Evolutionary conservation across 2,888 invertebrate species (phyloP).

Genomic region (Sphaerophoria rueppellii): DNA sequence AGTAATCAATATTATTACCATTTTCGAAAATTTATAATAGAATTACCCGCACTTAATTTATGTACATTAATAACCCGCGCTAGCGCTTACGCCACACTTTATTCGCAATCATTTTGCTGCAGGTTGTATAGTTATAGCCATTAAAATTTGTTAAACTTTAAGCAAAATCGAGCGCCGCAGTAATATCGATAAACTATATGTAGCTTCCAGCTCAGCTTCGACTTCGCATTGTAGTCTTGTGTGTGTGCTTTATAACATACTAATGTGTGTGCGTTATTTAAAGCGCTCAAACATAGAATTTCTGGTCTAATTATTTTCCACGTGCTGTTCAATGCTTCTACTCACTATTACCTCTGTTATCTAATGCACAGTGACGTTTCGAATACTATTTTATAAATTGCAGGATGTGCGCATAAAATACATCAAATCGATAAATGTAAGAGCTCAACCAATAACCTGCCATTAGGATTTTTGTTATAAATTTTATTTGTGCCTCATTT

Average conservation of each 20-base stretch:
- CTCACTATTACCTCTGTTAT: constrained; percentile 54
- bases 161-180: no score
- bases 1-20: constrained; percentile 55
- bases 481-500: constrained; percentile 40
- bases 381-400: constrained; percentile 55
- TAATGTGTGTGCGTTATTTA: background rate
- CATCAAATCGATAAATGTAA: background rate
- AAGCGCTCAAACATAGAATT: background rate
- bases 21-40: constrained; percentile 60
- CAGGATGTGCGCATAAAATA: constrained; percentile 36
- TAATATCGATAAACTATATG: no score
- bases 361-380: constrained; percentile 57
- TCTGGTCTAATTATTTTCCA: constrained; percentile 61
- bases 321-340: constrained; percentile 3
- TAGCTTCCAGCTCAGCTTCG: no score
- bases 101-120: background rate
- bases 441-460: background rate
- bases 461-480: background rate
- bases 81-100: background rate
- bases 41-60: constrained; percentile 59
- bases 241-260: background rate
- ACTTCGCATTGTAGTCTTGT: no score
- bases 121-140: background rate
- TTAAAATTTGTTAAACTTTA: background rate
- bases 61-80: constrained; percentile 42